phyloP scores from a whole-genome alignment of 23 tunicate species.

The Corella eumyota region DNA sequence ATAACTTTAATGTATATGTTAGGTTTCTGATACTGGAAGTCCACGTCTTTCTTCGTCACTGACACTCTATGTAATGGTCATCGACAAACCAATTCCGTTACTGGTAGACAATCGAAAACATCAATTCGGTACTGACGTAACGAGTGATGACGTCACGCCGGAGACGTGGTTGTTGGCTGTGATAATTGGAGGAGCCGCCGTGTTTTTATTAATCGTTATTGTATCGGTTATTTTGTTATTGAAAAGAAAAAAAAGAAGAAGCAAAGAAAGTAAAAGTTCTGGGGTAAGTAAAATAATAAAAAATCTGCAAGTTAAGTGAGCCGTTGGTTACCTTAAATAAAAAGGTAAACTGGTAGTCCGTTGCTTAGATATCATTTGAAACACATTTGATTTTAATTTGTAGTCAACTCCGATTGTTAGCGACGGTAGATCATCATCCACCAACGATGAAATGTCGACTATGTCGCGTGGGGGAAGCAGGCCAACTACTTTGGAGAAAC shows the following conservation, averaged over 20 bases:
- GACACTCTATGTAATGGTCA: constrained; percentile 13
- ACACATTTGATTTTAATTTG: no score
- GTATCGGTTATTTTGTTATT: not conserved
- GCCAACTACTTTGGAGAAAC: no score
- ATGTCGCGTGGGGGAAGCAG: no score
- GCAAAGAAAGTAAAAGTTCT: not conserved
- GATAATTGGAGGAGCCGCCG: constrained; percentile 8
- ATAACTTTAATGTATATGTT: no score
- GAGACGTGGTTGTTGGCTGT: constrained; percentile 6
- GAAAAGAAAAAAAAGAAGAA: constrained; percentile 1
- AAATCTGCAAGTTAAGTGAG: no score
- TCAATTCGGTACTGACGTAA: not conserved
- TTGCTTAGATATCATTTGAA: no score
- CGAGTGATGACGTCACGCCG: not conserved
- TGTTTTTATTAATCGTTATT: constrained; percentile 1
- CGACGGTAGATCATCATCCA: not conserved
- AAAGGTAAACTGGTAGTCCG: no score
- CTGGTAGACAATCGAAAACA: not conserved
- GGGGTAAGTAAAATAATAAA: no score
- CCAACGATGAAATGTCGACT: no score
- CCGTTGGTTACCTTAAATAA: no score
- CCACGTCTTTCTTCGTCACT: constrained; percentile 14
- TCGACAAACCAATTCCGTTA: constrained; percentile 5
- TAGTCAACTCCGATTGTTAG: no score
- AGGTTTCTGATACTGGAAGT: constrained; percentile 9